Conservation (phyloP, 2,888 invertebrate species). For the Drosophila histrio region DNA sequence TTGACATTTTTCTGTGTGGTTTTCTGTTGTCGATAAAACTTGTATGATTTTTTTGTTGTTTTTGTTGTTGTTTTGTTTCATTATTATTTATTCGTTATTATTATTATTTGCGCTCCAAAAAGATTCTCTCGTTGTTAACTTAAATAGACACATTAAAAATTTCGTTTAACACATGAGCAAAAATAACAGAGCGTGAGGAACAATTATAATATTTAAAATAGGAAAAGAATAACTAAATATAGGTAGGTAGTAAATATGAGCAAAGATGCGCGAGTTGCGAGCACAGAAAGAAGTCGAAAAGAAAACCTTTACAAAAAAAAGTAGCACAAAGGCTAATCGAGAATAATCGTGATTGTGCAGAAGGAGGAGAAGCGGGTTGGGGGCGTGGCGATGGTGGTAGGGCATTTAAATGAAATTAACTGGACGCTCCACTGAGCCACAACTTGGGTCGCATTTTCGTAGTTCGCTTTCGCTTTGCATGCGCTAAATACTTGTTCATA, state of each 20-base stretch:
- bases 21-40: slow-evolving; percentile 20
- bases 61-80: slow-evolving; percentile 4
- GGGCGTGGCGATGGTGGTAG: neutral
- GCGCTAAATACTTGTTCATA: slow-evolving; percentile 63
- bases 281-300: slow-evolving; percentile 25
- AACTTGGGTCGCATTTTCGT: slow-evolving; percentile 33
- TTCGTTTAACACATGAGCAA: slow-evolving; percentile 59
- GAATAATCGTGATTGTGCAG: slow-evolving; percentile 28
- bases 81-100: slow-evolving; percentile 16
- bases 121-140: slow-evolving; percentile 39
- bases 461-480: slow-evolving; percentile 38
- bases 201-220: slow-evolving; percentile 46
- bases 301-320: slow-evolving; percentile 9
- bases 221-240: slow-evolving; percentile 26
- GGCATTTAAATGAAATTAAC: slow-evolving; percentile 20
- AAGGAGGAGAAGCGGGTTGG: neutral
- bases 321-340: slow-evolving; percentile 42
- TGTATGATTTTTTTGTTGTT: slow-evolving; percentile 12
- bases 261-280: slow-evolving; percentile 25
- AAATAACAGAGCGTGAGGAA: slow-evolving; percentile 65
- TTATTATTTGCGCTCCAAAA: slow-evolving; percentile 39
- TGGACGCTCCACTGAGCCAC: slow-evolving; percentile 51
- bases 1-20: slow-evolving; percentile 35
- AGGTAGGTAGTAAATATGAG: slow-evolving; percentile 43
- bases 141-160: slow-evolving; percentile 37